Conservation (phyloP, 2,797 vertebrate species). For the Alectoris magna region DNA sequence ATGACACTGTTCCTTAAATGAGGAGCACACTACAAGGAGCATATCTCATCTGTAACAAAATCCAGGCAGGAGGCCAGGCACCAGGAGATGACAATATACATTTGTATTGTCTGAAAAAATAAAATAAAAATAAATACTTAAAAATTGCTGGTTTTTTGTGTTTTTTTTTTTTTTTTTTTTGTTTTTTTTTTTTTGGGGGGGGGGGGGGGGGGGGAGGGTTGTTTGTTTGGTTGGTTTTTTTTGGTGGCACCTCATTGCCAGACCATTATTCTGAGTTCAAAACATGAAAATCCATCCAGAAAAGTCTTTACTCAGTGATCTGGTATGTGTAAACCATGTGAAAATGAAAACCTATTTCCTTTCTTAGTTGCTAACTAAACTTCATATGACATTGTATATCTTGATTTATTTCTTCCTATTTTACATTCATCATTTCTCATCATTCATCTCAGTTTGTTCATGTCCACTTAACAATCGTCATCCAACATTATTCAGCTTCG, state of each 20-base stretch:
- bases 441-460: background rate
- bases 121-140: background rate
- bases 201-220: too few relatives aligned
- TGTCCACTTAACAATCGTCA: background rate
- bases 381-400: background rate
- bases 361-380: background rate
- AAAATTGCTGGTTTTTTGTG: background rate
- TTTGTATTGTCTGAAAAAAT: background rate
- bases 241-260: background rate
- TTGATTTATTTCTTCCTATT: slow-evolving; percentile 21
- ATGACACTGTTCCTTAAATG: background rate
- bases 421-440: background rate
- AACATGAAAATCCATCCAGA: background rate
- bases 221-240: too few relatives aligned
- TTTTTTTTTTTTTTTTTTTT: background rate
- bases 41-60: slow-evolving; percentile 2
- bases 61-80: background rate
- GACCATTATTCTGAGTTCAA: background rate
- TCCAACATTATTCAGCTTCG: background rate
- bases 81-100: background rate
- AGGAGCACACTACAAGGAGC: background rate
- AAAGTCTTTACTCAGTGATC: background rate
- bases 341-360: background rate
- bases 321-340: background rate
- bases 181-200: background rate